These are phyloP conservation scores for Trachythela sp. DNA, from an alignment of 64 coral and sea anemone genomes.

Conservation along the genomic window DNA sequence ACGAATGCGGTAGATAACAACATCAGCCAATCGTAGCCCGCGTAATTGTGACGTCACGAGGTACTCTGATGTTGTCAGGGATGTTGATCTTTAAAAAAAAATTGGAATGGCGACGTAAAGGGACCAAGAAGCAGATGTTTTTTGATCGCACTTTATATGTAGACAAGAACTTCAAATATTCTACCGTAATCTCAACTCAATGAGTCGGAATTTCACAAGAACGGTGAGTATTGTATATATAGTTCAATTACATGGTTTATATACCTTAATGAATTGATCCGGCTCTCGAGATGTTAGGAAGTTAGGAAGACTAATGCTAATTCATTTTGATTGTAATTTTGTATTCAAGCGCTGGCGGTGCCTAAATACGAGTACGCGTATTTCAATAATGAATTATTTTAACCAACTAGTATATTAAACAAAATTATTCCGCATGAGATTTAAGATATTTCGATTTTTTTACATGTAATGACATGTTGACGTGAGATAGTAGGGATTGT, in stretches of 20 bases:
- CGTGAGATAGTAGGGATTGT: not conserved
- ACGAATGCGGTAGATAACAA: not conserved
- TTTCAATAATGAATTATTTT: conserved; percentile 13
- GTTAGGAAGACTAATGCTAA: not conserved
- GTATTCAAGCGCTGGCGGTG: not conserved
- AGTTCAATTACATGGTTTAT: not conserved
- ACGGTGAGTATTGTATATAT: not conserved
- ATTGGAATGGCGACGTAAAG: not conserved
- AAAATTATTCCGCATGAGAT: conserved; percentile 12
- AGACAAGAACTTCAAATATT: not conserved
- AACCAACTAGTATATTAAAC: not conserved
- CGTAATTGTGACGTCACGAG: conserved; percentile 6
- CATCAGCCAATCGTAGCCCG: not conserved
- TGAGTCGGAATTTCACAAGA: not conserved
- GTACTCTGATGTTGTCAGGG: too few species aligned
- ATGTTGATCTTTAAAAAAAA: conserved; percentile 28
- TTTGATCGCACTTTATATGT: not conserved
- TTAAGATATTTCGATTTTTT: conserved; percentile 7
- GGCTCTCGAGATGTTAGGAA: not conserved
- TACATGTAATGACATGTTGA: not conserved
- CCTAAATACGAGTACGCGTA: not conserved
- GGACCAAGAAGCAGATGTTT: not conserved
- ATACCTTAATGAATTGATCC: not conserved
- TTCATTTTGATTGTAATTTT: conserved; percentile 11
- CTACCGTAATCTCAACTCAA: not conserved